These are phyloP conservation scores for Craniophora ligustri DNA, from an alignment of 2,888 invertebrate genomes.

Conservation along the genomic window DNA sequence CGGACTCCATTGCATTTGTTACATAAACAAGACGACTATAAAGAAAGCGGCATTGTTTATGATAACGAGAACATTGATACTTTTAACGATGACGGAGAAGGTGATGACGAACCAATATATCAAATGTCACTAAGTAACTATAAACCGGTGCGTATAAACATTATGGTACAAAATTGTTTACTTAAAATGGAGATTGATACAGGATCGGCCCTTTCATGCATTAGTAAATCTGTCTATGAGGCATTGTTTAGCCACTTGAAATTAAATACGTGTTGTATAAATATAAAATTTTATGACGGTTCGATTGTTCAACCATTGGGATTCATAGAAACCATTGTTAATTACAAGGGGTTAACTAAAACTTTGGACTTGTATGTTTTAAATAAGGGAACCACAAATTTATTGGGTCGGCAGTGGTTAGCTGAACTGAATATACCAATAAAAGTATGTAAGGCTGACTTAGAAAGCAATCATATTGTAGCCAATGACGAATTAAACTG, in stretches of 20 bases:
- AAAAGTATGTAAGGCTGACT: background rate
- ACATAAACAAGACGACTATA: background rate
- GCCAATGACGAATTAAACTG: background rate
- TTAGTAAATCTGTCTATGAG: conserved; percentile 1
- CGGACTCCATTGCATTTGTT: background rate
- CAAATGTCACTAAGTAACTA: conserved; percentile 1
- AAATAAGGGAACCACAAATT: conserved; percentile 1
- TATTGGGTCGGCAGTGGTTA: conserved; percentile 14
- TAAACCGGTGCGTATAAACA: conserved; percentile 1
- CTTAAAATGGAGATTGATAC: conserved; percentile 4
- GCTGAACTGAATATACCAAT: conserved; percentile 2
- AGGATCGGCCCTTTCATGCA: conserved; percentile 6
- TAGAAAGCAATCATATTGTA: background rate
- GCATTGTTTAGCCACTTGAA: background rate
- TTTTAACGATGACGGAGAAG: background rate
- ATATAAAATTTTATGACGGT: conserved; percentile 15
- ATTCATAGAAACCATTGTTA: background rate
- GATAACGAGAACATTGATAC: too few relatives aligned
- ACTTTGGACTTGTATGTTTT: conserved; percentile 8
- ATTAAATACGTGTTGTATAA: background rate
- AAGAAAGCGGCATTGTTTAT: too few relatives aligned
- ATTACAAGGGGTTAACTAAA: conserved; percentile 2
- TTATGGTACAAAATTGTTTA: conserved; percentile 1
- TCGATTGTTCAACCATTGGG: conserved; percentile 1
- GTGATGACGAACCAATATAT: background rate